Percentiles rank a stretch among this genome's conserved stretches.
These are phyloP conservation scores for Oscheius onirici DNA, from an alignment of 2,888 invertebrate species.

Conservation along the genomic window DNA sequence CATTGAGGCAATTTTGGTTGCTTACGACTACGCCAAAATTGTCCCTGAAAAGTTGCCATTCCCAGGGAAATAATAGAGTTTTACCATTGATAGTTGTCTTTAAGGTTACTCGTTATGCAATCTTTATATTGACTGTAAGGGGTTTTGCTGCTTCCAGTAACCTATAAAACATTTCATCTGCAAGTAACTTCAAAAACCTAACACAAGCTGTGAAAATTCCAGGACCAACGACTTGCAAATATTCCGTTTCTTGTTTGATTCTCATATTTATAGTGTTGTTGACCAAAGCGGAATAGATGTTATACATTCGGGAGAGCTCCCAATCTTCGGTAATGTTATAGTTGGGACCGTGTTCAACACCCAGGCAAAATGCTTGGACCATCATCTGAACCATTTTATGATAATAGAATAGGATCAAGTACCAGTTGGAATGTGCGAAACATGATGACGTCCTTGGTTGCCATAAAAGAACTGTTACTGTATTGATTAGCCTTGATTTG, in stretches of 20 bases:
- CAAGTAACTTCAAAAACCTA: not conserved
- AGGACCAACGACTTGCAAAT: not conserved
- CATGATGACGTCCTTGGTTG: conserved; percentile 8
- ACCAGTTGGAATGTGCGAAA: conserved; percentile 10
- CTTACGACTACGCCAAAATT: not conserved
- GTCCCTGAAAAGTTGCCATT: not conserved
- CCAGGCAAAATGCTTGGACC: conserved; percentile 4
- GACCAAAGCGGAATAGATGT: not conserved
- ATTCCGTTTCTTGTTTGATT: not conserved
- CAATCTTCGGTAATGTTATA: not conserved
- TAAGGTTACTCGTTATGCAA: not conserved
- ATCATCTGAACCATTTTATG: not conserved
- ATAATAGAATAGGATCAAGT: not conserved
- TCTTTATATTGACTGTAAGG: not conserved
- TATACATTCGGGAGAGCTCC: not conserved
- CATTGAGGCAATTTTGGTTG: not conserved
- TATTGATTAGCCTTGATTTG: conserved; percentile 7
- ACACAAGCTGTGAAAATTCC: not conserved
- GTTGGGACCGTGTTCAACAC: conserved; percentile 2
- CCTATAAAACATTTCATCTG: not conserved
- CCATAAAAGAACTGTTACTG: conserved; percentile 13
- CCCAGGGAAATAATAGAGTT: not conserved
- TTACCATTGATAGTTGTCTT: not conserved
- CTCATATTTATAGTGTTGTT: not conserved
- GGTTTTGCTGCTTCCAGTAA: not conserved